Evolutionary conservation across 2,888 invertebrate species (phyloP), one percentile per base, ranked within the genome.

Genomic region (Melieria picta): DNA sequence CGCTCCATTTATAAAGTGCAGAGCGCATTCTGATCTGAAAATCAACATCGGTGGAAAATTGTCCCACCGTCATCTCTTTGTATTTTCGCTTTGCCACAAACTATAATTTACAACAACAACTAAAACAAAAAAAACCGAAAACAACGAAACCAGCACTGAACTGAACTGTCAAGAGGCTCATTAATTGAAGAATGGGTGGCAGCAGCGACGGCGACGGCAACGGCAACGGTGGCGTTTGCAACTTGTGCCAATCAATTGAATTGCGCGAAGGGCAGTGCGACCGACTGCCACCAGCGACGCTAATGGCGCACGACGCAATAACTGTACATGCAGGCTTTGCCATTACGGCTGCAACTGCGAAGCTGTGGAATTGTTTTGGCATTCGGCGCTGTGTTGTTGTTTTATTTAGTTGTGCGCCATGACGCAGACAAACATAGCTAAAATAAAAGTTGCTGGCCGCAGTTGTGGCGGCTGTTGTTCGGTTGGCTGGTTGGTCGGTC

Each of bases 131-230:
- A 66, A 50, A 43, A 66, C 50, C 66, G 56, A 58, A 48, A 13
- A 58, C 48, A 66, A 58, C 57, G 48, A 66, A 9, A 66, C 30
- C 30, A 16, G 30, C 58, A 71, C 71, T 60, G 65, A 61, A 65
- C 71, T 65, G 46, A 81, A 81, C 81, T 82, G 82, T 80, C 82
- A 82, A 82, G 82, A 77, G 81, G 79, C 82, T 81, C 82, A 82
- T 81, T 81, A 82, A 81, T 81, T 82, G 81, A 79, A 82, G 81
- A 81, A 81, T 79, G 78, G 65, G 45, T 46, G 57, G 30, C n/a
- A 42, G n/a, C 7, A 43, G 10, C 42, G 2, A 4, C 30, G 30
- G 30, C 30, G 30, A 30, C 30, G 30, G 30, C 3, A 3, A 30
- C 30, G 30, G 30, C 3, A 3, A 30, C 30, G 30, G 30, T 30